These are phyloP conservation scores for Protobothrops flavoviridis DNA, from an alignment of 2,113 vertebrate species.

Conservation along the genomic window DNA sequence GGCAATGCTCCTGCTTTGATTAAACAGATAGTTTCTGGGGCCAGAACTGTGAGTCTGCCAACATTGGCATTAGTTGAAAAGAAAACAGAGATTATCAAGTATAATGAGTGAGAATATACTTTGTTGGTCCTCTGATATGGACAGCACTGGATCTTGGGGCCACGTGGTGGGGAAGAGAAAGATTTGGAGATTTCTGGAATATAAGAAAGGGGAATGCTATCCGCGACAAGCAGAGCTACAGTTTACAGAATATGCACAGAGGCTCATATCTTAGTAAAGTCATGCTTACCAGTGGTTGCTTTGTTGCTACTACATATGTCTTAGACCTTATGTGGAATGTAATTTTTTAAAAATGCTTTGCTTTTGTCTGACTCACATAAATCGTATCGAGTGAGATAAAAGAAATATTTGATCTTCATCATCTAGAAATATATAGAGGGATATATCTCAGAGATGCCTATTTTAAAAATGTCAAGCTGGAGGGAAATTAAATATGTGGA, in stretches of 20 bases:
- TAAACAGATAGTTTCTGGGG: slow-evolving; percentile 27
- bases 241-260: neutral
- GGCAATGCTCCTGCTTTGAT: neutral
- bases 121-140: slow-evolving; percentile 23
- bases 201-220: neutral
- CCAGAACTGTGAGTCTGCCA: slow-evolving; percentile 6
- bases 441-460: neutral
- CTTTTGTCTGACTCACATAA: neutral
- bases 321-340: neutral
- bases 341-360: neutral
- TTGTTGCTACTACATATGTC: neutral
- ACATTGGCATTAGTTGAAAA: slow-evolving; percentile 45
- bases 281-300: neutral
- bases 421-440: slow-evolving; percentile 19
- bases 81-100: slow-evolving; percentile 48
- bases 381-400: neutral
- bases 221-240: slow-evolving; percentile 4
- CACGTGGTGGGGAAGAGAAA: neutral
- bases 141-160: slow-evolving; percentile 21
- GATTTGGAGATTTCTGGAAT: neutral
- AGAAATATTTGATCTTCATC: slow-evolving; percentile 21
- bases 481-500: slow-evolving; percentile 50
- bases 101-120: slow-evolving; percentile 51
- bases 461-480: slow-evolving; percentile 32
- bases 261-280: neutral